phyloP scores from a whole-genome alignment of 92 coral and sea anemone species.

The Epizoanthus illoricatus region DNA sequence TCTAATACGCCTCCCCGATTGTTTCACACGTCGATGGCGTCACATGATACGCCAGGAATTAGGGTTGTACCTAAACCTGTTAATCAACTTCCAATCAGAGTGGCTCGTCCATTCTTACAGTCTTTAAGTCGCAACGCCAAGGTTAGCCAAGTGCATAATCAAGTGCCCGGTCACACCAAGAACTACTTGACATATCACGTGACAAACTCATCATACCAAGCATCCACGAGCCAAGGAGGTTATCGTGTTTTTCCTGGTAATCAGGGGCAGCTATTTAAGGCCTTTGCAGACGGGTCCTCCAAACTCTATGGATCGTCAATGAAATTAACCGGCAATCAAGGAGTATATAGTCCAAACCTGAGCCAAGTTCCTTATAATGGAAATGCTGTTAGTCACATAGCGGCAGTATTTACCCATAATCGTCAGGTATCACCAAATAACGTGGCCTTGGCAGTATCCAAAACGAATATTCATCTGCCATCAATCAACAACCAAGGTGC shows the following conservation, averaged over 20 bases:
- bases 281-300: neutral
- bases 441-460: neutral
- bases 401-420: neutral
- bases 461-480: neutral
- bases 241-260: neutral
- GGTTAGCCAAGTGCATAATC: neutral
- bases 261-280: neutral
- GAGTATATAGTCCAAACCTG: neutral
- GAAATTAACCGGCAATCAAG: neutral
- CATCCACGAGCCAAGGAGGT: neutral
- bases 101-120: neutral
- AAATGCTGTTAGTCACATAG: neutral
- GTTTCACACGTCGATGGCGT: neutral
- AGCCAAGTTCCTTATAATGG: neutral
- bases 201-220: neutral
- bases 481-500: neutral
- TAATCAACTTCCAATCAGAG: neutral
- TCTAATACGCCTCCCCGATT: neutral
- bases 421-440: neutral
- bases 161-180: neutral
- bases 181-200: neutral
- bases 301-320: neutral
- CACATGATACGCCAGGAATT: no score
- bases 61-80: neutral
- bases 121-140: neutral